Conservation (phyloP, 2,888 invertebrate species). For the Macaria liturata region DNA sequence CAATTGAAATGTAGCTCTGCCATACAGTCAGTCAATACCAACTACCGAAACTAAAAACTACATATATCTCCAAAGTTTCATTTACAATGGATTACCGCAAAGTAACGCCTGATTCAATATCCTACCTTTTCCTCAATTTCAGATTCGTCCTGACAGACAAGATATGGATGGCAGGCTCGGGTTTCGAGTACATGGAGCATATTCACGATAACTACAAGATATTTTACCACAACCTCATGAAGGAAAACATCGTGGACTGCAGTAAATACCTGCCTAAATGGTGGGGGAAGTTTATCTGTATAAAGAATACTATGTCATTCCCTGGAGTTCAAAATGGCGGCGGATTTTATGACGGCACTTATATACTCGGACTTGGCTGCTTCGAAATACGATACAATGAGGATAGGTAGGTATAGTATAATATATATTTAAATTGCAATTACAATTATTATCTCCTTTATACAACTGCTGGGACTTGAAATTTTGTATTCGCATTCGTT, state of each 20-base stretch:
- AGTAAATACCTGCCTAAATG: conserved; percentile 55
- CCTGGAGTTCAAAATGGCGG: conserved; percentile 57
- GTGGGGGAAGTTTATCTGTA: conserved; percentile 65
- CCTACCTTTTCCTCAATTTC: too few relatives aligned
- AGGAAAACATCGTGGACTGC: conserved; percentile 43
- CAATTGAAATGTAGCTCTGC: too few relatives aligned
- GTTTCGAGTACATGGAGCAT: conserved; percentile 48
- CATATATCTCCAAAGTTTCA: too few relatives aligned
- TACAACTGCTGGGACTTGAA: too few relatives aligned
- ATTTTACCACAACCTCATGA: conserved; percentile 26
- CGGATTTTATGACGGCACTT: conserved; percentile 32
- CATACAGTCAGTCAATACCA: too few relatives aligned
- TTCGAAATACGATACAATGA: conserved; percentile 65
- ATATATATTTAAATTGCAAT: too few relatives aligned
- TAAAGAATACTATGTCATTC: conserved; percentile 38
- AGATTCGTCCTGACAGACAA: conserved; percentile 1
- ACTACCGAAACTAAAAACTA: too few relatives aligned
- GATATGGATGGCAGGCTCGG: conserved; percentile 48
- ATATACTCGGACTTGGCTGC: conserved; percentile 49
- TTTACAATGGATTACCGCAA: too few relatives aligned
- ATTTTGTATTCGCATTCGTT: too few relatives aligned
- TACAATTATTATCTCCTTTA: too few relatives aligned
- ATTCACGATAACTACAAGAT: conserved; percentile 58
- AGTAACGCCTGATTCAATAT: too few relatives aligned
- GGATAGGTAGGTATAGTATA: conserved; percentile 27